Evolutionary conservation across 2,113 vertebrate genomes (phyloP).

Genomic region (Haemorhous mexicanus): DNA sequence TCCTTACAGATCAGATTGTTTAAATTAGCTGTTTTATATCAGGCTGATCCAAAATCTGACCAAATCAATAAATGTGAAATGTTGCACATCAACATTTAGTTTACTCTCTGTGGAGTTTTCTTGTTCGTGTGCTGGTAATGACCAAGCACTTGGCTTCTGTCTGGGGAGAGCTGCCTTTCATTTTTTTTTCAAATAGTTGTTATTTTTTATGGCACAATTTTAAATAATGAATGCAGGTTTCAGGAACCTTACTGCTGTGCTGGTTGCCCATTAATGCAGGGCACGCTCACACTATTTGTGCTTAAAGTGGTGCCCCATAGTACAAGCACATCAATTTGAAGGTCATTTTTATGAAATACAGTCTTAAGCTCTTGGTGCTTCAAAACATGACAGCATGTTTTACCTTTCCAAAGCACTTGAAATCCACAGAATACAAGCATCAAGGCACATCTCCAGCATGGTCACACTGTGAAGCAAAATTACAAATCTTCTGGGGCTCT

Average conservation of each 20-base stretch:
- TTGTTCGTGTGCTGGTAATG: background rate
- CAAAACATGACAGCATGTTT: background rate
- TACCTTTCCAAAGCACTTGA: background rate
- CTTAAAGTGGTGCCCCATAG: background rate
- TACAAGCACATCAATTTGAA: background rate
- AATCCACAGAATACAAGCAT: background rate
- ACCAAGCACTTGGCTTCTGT: background rate
- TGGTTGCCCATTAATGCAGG: background rate
- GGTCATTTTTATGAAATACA: rapidly evolving
- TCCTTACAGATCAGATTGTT: background rate
- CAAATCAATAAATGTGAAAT: background rate
- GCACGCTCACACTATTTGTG: background rate
- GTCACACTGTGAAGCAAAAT: background rate
- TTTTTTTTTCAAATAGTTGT: background rate
- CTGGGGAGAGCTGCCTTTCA: background rate
- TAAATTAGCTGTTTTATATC: background rate
- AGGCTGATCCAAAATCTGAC: background rate
- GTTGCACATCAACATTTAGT: background rate
- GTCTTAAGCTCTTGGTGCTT: background rate
- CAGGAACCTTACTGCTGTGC: background rate
- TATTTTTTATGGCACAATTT: background rate
- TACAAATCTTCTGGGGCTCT: background rate
- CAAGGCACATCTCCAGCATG: background rate
- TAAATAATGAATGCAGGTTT: background rate
- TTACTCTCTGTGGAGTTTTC: background rate